These are phyloP conservation scores for Cremastobaeus sp. DNA, from an alignment of 2,888 invertebrate genomes.

Conservation along the genomic window DNA sequence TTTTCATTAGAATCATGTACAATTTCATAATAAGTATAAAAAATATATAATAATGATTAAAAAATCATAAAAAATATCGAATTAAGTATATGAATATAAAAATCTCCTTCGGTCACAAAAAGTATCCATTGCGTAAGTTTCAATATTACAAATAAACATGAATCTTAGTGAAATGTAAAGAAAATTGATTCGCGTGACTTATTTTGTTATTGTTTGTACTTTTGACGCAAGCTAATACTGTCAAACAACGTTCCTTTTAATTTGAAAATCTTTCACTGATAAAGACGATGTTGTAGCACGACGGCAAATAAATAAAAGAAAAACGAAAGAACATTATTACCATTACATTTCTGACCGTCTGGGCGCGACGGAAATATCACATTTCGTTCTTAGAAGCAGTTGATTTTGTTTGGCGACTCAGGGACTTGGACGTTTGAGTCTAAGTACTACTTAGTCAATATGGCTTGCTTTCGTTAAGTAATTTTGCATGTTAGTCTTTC, in stretches of 20 bases:
- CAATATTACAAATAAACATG: conserved; percentile 6
- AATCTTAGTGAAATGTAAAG: conserved; percentile 60
- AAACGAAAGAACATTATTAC: conserved; percentile 18
- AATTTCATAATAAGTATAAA: no score
- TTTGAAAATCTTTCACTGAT: conserved; percentile 22
- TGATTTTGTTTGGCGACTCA: conserved; percentile 33
- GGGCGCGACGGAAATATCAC: conserved; percentile 49
- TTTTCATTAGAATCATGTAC: no score
- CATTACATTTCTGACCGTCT: conserved; percentile 34
- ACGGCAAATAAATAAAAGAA: no score
- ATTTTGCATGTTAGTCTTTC: conserved; percentile 6
- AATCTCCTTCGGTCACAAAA: no score
- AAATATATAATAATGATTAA: no score
- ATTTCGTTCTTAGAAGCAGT: conserved; percentile 47
- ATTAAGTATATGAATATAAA: no score
- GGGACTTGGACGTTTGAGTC: conserved; percentile 43
- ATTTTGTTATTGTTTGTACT: conserved; percentile 49
- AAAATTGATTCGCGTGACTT: conserved; percentile 26
- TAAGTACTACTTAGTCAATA: conserved; percentile 43
- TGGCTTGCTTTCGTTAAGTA: conserved; percentile 39
- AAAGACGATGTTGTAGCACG: no score
- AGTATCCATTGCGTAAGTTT: no score
- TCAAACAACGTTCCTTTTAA: conserved; percentile 8
- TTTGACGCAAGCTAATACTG: conserved; percentile 51
- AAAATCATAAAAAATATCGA: no score